Base-by-base conservation (phyloP, 1,140 invertebrate genomes). In the Calliopsis andreniformis region DNA sequence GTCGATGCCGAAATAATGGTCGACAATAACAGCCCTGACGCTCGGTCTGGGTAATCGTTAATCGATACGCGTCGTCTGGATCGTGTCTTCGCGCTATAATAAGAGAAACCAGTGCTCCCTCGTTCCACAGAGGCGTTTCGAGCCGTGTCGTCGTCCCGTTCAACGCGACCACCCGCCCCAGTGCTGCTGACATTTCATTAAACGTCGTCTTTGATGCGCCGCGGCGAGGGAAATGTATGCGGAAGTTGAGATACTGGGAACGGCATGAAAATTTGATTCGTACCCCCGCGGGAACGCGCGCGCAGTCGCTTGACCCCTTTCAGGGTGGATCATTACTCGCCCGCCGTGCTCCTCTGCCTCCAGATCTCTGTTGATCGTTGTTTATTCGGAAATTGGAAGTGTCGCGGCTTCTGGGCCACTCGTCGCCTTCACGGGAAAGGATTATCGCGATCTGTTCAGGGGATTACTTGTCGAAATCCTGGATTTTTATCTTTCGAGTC, bases 1-100 rank as follows among this genome's bases (percentile, higher is more conserved):
- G n/a, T n/a, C 51, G 43, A 42, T 25, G 59, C 61, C 58, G 56
- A 78, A 73, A 78, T 78, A 75, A 73, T 61, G 47, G 61, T n/a
- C n/a, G n/a, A n/a, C n/a, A n/a, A n/a, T n/a, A n/a, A n/a, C n/a
- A n/a, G n/a, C n/a, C n/a, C n/a, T n/a, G n/a, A n/a, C n/a, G n/a
- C n/a, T n/a, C n/a, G n/a, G n/a, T n/a, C 8, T 10, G 16, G 25
- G 3, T 32, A 28, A 63, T 63, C 43, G 61, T 63, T 63, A 63
- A 47, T 63, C 43, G 42, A 63, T 63, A 62, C 39, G 1, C n/a
- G 16, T 25, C 25, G 59, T 62, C 59, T 62, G 42, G 59, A 62
- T 45, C 59, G 59, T 62, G 59, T 62, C 59, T 39, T 45, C 32
- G 3, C 10, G 3, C 5, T n/a, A 59, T 59, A 42, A 42, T 20